Evolutionary conservation across 2,797 vertebrate species (phyloP).

Genomic region (Hapalemur alaotrensis): DNA sequence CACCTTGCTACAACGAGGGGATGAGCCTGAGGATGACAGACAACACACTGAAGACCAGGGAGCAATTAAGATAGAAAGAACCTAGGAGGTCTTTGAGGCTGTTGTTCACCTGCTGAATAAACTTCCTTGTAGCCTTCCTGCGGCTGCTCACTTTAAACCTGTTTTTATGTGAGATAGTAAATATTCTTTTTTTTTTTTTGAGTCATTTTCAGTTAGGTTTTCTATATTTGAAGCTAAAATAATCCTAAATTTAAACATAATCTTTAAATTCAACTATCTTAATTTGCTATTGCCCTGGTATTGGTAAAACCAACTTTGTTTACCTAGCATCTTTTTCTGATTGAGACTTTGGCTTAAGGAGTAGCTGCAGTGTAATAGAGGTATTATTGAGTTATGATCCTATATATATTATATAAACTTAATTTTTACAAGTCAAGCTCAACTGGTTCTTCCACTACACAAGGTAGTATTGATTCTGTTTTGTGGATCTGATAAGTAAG

Average conservation of each 20-base stretch:
- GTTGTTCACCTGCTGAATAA: neutral
- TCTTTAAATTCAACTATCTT: neutral
- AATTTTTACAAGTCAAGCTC: neutral
- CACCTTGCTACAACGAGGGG: neutral
- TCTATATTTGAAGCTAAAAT: neutral
- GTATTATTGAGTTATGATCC: neutral
- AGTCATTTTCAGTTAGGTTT: neutral
- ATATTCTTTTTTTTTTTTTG: neutral
- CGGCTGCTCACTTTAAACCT: neutral
- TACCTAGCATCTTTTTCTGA: neutral
- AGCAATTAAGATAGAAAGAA: neutral
- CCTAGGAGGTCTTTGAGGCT: neutral
- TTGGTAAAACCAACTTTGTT: neutral
- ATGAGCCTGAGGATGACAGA: neutral
- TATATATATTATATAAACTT: neutral
- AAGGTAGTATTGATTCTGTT: neutral
- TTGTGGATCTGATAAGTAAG: neutral
- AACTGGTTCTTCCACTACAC: neutral
- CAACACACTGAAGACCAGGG: neutral
- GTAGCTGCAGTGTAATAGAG: no score
- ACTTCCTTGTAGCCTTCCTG: neutral
- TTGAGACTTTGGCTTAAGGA: neutral
- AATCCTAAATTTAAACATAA: neutral
- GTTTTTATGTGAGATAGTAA: neutral
- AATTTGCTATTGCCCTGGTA: neutral